phyloP scores from a whole-genome alignment of 1,140 invertebrate species.

The Diorhabda sublineata region DNA sequence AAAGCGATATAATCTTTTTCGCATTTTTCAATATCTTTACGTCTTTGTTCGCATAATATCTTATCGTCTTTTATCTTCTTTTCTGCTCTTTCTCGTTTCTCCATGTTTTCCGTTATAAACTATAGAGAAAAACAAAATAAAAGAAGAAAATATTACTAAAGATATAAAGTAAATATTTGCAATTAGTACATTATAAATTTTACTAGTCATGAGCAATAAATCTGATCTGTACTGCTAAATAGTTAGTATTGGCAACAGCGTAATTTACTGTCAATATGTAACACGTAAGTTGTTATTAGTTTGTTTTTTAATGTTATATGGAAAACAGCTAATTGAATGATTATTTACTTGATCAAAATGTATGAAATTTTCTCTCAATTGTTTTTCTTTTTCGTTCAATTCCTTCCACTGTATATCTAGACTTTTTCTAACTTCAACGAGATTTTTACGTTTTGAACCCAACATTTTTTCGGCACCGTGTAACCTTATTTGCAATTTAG shows the following conservation, averaged over 20 bases:
- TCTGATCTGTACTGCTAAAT: too few species aligned
- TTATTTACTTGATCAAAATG: constrained; percentile 27
- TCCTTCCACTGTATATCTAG: constrained; percentile 25
- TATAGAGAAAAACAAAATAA: constrained; percentile 7
- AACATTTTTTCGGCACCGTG: constrained; percentile 17
- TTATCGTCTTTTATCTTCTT: constrained; percentile 26
- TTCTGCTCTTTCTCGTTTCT: constrained; percentile 26
- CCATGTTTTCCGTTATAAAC: constrained; percentile 28
- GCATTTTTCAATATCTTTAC: constrained; percentile 14
- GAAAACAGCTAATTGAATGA: background rate
- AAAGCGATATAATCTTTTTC: constrained; percentile 13
- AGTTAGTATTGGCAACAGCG: too few species aligned
- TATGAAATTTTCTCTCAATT: constrained; percentile 24
- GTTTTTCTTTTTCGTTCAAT: constrained; percentile 26
- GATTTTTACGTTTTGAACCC: constrained; percentile 10
- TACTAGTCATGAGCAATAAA: too few species aligned
- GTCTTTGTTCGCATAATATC: constrained; percentile 11
- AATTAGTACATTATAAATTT: too few species aligned
- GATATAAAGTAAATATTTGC: too few species aligned
- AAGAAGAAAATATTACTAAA: background rate
- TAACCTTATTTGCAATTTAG: constrained; percentile 21
- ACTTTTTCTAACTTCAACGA: constrained; percentile 4
- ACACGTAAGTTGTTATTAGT: too few species aligned
- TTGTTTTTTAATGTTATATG: background rate
- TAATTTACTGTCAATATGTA: too few species aligned